These are phyloP conservation scores for Tipula helvola DNA, from an alignment of 2,888 invertebrate species.

Conservation along the genomic window DNA sequence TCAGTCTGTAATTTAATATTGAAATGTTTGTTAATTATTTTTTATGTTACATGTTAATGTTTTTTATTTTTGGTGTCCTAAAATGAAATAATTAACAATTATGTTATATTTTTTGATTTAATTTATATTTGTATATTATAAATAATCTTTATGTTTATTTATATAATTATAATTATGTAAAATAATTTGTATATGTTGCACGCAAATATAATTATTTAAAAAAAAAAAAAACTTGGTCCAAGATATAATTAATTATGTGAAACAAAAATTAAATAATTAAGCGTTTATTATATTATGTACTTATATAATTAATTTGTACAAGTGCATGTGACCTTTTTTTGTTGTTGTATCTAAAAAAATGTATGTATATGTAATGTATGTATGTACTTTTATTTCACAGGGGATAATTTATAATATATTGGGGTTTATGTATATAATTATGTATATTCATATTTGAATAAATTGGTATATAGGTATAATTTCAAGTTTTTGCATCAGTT, in stretches of 20 bases:
- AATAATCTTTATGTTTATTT: neutral
- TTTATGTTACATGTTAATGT: neutral
- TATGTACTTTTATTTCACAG: neutral
- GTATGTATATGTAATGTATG: neutral
- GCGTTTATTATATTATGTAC: neutral
- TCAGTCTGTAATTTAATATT: neutral
- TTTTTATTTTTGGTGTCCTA: neutral
- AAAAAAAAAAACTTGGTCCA: neutral
- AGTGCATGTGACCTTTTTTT: neutral
- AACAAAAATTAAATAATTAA: neutral
- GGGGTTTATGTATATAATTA: neutral
- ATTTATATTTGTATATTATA: neutral
- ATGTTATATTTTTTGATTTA: neutral
- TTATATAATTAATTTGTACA: neutral
- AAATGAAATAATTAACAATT: neutral
- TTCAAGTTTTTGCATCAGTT: neutral
- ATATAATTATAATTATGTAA: neutral
- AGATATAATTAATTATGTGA: neutral
- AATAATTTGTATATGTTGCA: neutral
- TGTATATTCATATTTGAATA: neutral
- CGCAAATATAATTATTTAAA: neutral
- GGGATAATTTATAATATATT: neutral
- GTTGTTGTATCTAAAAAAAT: neutral
- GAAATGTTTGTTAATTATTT: neutral
- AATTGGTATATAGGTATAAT: neutral